Evolutionary conservation across 2,797 vertebrate genomes (phyloP).

Genomic region (Heterohyrax brucei): DNA sequence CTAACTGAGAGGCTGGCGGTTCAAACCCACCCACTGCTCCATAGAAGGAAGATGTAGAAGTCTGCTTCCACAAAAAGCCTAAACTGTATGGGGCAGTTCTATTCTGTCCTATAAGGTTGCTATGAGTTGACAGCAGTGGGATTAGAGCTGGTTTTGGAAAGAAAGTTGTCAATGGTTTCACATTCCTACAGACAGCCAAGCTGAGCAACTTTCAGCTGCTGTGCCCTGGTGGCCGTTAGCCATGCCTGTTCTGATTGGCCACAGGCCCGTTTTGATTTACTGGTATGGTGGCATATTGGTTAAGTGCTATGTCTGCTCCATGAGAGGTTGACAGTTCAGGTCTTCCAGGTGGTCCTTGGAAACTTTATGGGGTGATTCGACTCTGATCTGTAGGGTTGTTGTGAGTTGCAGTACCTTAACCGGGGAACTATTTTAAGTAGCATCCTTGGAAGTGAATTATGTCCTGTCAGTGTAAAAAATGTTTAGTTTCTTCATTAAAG

Average conservation of each 20-base stretch:
- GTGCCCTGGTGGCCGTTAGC: not conserved
- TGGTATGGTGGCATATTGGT: not conserved
- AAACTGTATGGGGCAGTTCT: no score
- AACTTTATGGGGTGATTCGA: no score
- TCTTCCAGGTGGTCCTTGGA: no score
- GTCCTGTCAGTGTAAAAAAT: not conserved
- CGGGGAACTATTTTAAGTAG: not conserved
- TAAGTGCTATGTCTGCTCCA: no score
- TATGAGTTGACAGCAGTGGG: no score
- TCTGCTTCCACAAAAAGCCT: no score
- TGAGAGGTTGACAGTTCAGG: no score
- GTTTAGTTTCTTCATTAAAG: constrained; percentile 32
- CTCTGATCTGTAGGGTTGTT: no score
- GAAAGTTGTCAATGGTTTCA: not conserved
- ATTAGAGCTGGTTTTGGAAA: not conserved
- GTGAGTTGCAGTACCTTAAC: not conserved
- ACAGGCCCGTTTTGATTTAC: not conserved
- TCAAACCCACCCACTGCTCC: no score
- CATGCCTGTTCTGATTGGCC: not conserved
- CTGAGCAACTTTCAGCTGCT: not conserved
- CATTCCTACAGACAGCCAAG: not conserved
- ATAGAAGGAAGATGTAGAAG: no score
- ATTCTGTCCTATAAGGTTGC: no score
- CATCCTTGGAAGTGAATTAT: not conserved
- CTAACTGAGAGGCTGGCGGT: no score